These are phyloP conservation scores for Chelidonichthys spinosus DNA, from an alignment of 2,797 vertebrate species.

Conservation along the genomic window DNA sequence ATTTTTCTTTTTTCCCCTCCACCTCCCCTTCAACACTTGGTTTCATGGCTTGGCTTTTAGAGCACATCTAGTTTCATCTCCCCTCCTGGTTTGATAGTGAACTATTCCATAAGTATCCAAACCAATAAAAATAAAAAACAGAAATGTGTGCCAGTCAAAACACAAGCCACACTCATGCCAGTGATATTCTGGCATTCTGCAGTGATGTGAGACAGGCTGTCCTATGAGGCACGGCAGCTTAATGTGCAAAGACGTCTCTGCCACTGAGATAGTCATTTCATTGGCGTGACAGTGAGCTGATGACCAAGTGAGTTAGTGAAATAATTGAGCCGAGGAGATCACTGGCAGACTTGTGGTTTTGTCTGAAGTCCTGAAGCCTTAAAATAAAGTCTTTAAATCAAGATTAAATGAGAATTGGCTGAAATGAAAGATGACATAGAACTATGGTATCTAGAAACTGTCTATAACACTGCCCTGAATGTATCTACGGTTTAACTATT, in stretches of 20 bases:
- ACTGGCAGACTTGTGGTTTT: conserved; percentile 3
- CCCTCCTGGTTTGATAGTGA: conserved; percentile 38
- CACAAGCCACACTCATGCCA: conserved; percentile 28
- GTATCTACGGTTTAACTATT: too few species aligned
- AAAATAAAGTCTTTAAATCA: not conserved
- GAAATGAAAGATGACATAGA: not conserved
- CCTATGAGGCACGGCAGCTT: conserved; percentile 29
- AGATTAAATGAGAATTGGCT: not conserved
- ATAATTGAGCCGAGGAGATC: conserved; percentile 19
- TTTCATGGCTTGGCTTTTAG: conserved; percentile 51
- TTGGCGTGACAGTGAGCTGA: conserved; percentile 18
- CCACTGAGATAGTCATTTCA: conserved; percentile 33
- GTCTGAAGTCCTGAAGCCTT: conserved; percentile 1
- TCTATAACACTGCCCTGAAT: too few species aligned
- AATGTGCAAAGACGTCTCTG: conserved; percentile 40
- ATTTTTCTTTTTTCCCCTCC: conserved; percentile 45
- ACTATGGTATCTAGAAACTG: not conserved
- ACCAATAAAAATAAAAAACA: conserved; percentile 22
- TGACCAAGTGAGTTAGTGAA: conserved; percentile 25
- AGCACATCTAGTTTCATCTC: conserved; percentile 50
- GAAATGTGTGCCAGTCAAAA: conserved; percentile 32
- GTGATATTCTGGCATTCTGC: conserved; percentile 32
- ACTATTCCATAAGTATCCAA: conserved; percentile 29
- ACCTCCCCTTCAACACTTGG: conserved; percentile 49
- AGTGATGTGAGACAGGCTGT: conserved; percentile 44